A percentile compares a stretch with the other conserved stretches of the same genome.
These are phyloP conservation scores for Hippolais icterina DNA, from an alignment of 2,113 vertebrate species.

Conservation along the genomic window DNA sequence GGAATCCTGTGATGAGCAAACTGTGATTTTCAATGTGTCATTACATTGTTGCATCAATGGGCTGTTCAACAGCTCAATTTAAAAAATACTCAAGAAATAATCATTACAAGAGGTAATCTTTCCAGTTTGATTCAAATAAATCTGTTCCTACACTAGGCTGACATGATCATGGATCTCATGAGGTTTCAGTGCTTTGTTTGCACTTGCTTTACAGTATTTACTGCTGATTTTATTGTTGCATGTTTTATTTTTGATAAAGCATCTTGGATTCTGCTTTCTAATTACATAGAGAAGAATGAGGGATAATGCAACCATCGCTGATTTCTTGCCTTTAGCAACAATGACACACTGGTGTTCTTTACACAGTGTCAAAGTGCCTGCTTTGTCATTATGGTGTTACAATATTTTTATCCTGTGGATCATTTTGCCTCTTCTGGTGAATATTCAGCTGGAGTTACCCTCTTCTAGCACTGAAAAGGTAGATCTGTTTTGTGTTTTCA, in stretches of 20 bases:
- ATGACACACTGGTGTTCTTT: neutral
- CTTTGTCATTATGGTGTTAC: neutral
- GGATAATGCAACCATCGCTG: neutral
- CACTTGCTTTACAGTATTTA: constrained; percentile 15
- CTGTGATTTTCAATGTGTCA: constrained; percentile 66
- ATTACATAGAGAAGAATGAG: neutral
- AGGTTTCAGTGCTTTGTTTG: constrained; percentile 20
- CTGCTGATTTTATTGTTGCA: neutral
- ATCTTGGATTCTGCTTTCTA: neutral
- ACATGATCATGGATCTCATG: constrained; percentile 42
- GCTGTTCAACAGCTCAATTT: constrained; percentile 54
- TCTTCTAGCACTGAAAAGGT: neutral
- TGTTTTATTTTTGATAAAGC: constrained; percentile 3
- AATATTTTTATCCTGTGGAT: neutral
- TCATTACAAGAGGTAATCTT: constrained; percentile 54
- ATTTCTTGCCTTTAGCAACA: neutral
- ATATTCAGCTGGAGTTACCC: neutral
- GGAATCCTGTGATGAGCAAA: constrained; percentile 66
- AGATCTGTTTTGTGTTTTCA: neutral
- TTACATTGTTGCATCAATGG: constrained; percentile 66
- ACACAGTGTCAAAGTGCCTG: neutral
- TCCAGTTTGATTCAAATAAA: constrained; percentile 46
- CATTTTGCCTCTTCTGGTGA: neutral
- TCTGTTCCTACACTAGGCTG: constrained; percentile 18
- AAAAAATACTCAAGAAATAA: constrained; percentile 62